These are phyloP conservation scores for Ephydatia muelleri DNA, from an alignment of 37 sponge, comb jelly and placozoan genomes.

Conservation along the genomic window DNA sequence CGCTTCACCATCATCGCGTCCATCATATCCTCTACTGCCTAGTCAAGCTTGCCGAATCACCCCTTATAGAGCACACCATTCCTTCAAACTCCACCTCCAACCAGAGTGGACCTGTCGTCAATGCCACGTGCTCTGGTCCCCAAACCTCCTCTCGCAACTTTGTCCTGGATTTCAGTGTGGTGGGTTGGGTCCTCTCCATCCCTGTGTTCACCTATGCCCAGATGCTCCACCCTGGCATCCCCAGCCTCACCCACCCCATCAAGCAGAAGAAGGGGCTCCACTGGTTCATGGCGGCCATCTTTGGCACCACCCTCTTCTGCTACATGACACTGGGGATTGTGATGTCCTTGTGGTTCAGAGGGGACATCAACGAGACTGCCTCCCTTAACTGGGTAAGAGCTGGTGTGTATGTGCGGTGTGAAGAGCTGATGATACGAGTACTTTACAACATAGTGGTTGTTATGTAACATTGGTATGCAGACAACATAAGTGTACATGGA, in stretches of 20 bases:
- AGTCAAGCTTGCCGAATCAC: neutral
- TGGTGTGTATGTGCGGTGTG: too few species aligned
- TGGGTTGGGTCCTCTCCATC: conserved; percentile 72
- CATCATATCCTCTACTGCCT: conserved; percentile 47
- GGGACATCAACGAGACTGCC: conserved; percentile 60
- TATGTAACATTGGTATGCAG: neutral
- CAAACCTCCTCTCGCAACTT: neutral
- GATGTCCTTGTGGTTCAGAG: conserved; percentile 75
- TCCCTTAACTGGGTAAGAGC: conserved; percentile 90
- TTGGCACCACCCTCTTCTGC: conserved; percentile 34
- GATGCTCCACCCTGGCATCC: conserved; percentile 77
- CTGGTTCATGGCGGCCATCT: conserved; percentile 55
- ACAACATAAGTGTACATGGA: too few species aligned
- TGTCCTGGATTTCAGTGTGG: neutral
- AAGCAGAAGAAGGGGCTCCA: conserved; percentile 59
- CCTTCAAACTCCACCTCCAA: neutral
- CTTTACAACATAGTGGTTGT: too few species aligned
- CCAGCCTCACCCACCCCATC: conserved; percentile 77
- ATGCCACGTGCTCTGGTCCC: neutral
- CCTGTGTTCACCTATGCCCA: conserved; percentile 84
- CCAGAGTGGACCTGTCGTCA: neutral
- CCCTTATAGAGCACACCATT: neutral
- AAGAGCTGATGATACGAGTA: too few species aligned
- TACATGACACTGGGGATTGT: conserved; percentile 77
- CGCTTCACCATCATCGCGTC: conserved; percentile 51